Base-by-base conservation (phyloP, 2,797 vertebrate genomes). In the Crossoptilon crossoptilon region DNA sequence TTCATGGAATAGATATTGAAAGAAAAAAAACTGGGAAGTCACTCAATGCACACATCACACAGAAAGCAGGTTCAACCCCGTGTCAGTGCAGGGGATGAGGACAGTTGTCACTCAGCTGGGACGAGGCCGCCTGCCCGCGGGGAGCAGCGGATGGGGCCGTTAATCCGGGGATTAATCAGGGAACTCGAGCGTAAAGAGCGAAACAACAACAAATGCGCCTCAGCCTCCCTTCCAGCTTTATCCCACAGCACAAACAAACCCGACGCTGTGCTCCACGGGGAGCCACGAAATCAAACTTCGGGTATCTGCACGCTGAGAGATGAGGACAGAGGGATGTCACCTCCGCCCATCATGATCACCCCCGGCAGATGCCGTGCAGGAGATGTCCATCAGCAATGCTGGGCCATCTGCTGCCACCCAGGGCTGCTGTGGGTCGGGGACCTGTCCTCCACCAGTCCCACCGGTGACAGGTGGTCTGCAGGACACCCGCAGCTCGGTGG, bases 341-440 rank as follows among this genome's bases (percentile, higher is more conserved):
- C 18, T 6, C 76, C 46, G 76, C 58, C 76, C 88, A 69, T 48
- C 44, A 26, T 79, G 88, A 75, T 48, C 26, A 10, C 35, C 66
- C 85, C 19, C 91, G 75, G 96, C 94, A 67, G 68, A 48, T 66
- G 49, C 19, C 39, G 75, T 44, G 85, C 83, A 63, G 90, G 76
- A 39, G 93, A 69, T 87, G 79, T 91, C 94, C 96, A 94, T 95
- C 91, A 92, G 74, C 31, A 23, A 51, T 87, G 74, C 72, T 63
- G 71, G 18, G 73, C 96, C 96, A 94, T 93, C 96, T 96, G 95
- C 92, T 94, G 64, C 89, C 84, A 76, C 64, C 15, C 5, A 46
- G 70, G 41, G 26, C 3, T 2, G 19, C 39, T 3, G 7, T 1
- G 3, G 23, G 5, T 0, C 23, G n/a, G 64, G 55, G 71, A 89